Conservation (phyloP, 2,797 vertebrate genomes). For the Chelmon rostratus region DNA sequence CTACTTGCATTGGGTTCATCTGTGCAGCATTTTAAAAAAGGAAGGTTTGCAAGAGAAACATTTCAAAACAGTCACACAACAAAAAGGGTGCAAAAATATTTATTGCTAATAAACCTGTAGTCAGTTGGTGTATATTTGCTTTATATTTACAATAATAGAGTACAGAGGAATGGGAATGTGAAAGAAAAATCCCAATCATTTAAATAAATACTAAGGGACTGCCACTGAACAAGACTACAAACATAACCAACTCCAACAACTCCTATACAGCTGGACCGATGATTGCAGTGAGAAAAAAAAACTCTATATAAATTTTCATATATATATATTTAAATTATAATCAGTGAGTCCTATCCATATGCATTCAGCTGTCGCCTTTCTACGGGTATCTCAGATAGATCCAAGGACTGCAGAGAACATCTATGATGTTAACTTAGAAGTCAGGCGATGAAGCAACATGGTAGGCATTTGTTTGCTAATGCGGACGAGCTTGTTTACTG, state of each 20-base stretch:
- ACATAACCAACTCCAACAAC: conserved; percentile 77
- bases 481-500: conserved; percentile 58
- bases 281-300: conserved; percentile 72
- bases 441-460: conserved; percentile 56
- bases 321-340: conserved; percentile 80
- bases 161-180: conserved; percentile 87
- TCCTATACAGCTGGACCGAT: conserved; percentile 79
- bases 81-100: conserved; percentile 92
- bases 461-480: conserved; percentile 46
- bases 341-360: conserved; percentile 70
- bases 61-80: conserved; percentile 33
- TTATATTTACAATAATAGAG: conserved; percentile 91
- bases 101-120: conserved; percentile 92
- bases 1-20: not conserved
- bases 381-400: conserved; percentile 32
- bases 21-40: not conserved
- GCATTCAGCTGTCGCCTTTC: conserved; percentile 62
- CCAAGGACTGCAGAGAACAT: conserved; percentile 52
- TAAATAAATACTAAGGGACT: conserved; percentile 90
- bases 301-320: conserved; percentile 64
- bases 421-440: conserved; percentile 56
- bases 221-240: conserved; percentile 85
- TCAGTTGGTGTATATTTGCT: conserved; percentile 90
- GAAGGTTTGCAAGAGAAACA: not conserved
- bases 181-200: conserved; percentile 86